phyloP scores from a whole-genome alignment of 2,113 vertebrate species.

The Limnothrissa miodon region DNA sequence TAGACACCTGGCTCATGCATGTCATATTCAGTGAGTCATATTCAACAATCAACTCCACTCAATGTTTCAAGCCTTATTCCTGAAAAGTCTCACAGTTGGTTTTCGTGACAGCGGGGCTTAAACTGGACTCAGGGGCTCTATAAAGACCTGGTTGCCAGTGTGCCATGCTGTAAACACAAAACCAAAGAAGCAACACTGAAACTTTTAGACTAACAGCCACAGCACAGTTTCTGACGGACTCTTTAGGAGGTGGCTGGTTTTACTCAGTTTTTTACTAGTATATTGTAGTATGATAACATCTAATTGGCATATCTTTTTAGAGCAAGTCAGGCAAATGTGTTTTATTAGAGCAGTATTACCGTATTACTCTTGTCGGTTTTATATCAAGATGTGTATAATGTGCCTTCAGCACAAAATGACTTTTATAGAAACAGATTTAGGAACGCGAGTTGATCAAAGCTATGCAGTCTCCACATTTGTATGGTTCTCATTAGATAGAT shows the following conservation, averaged over 20 bases:
- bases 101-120: neutral
- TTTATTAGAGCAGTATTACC: neutral
- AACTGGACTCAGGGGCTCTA: neutral
- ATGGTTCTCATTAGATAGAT: neutral
- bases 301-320: neutral
- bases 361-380: neutral
- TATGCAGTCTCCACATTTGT: neutral
- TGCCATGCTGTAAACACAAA: neutral
- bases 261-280: neutral
- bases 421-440: neutral
- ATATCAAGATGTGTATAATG: neutral
- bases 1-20: too few relatives aligned
- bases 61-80: neutral
- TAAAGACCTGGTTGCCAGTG: neutral
- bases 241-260: neutral
- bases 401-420: neutral
- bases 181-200: neutral
- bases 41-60: neutral
- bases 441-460: neutral
- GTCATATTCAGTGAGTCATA: too few relatives aligned
- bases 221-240: neutral
- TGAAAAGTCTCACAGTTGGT: neutral
- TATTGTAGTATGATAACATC: neutral
- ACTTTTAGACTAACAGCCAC: neutral
- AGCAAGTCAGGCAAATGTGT: neutral